These are phyloP conservation scores for Micromys minutus DNA, from an alignment of 2,113 vertebrate species.

Conservation along the genomic window DNA sequence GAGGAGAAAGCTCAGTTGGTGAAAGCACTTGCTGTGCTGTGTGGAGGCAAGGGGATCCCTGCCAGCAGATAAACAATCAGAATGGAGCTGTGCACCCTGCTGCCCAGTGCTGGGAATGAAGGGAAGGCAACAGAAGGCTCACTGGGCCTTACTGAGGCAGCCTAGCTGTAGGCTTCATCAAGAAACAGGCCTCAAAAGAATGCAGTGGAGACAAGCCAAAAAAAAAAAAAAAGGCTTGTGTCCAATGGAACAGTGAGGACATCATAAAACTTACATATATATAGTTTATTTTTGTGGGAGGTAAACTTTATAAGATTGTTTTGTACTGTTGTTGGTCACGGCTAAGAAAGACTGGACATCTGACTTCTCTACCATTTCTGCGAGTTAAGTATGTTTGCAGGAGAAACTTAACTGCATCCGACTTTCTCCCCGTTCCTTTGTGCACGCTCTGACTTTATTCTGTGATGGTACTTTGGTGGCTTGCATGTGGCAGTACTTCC, in stretches of 20 bases:
- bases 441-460: conserved; percentile 89
- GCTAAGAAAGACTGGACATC: conserved; percentile 93
- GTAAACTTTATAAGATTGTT: conserved; percentile 96
- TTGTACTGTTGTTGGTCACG: conserved; percentile 91
- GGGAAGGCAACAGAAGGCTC: neutral
- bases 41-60: neutral
- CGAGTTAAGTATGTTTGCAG: conserved; percentile 89
- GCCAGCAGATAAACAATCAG: neutral
- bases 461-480: conserved; percentile 91
- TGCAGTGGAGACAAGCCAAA: neutral
- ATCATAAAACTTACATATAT: conserved; percentile 95
- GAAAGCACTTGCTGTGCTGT: neutral
- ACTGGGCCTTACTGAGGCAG: neutral
- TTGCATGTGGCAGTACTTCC: conserved; percentile 93
- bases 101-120: neutral
- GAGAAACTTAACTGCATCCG: conserved; percentile 86
- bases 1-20: neutral
- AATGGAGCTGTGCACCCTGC: neutral
- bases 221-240: conserved; percentile 88
- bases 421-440: conserved; percentile 83
- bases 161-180: neutral
- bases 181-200: neutral
- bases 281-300: conserved; percentile 97
- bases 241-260: conserved; percentile 91
- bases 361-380: conserved; percentile 90